Percentiles rank a stretch among this genome's conserved stretches.
These are phyloP conservation scores for Drosophila fungiperda DNA, from an alignment of 2,888 invertebrate species.

Conservation along the genomic window DNA sequence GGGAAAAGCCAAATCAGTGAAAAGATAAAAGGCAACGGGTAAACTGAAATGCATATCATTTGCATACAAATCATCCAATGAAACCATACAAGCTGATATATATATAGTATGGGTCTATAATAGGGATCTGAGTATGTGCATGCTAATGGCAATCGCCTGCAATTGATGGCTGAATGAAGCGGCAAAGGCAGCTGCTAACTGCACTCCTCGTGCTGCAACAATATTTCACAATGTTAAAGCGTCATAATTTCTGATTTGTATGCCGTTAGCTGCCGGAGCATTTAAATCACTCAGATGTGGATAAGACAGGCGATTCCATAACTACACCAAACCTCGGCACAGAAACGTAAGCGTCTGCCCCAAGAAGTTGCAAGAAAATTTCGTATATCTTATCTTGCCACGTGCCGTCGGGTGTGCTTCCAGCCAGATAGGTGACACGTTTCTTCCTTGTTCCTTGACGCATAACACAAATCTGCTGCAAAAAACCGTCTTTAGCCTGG, in stretches of 20 bases:
- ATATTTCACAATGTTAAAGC: constrained; percentile 62
- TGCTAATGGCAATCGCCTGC: constrained; percentile 19
- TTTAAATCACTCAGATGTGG: constrained; percentile 65
- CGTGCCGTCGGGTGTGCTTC: constrained; percentile 43
- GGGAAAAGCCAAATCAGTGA: neutral
- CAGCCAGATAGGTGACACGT: constrained; percentile 44
- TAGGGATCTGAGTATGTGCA: neutral
- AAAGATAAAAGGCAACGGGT: constrained; percentile 17
- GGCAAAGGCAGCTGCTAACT: constrained; percentile 7
- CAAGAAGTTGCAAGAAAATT: constrained; percentile 15
- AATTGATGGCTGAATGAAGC: constrained; percentile 20
- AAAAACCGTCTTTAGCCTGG: constrained; percentile 64
- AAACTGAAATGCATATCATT: constrained; percentile 49
- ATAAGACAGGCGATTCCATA: constrained; percentile 7
- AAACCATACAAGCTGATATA: constrained; percentile 31
- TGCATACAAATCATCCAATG: constrained; percentile 59
- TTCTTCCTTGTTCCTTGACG: neutral
- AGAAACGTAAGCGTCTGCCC: constrained; percentile 2
- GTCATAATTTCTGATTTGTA: constrained; percentile 61
- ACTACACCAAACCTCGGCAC: neutral
- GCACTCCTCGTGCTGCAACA: constrained; percentile 28
- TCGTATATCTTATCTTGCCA: constrained; percentile 36
- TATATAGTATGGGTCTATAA: neutral
- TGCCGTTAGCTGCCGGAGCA: constrained; percentile 43
- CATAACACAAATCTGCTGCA: constrained; percentile 55